phyloP scores from a whole-genome alignment of 2,888 invertebrate genomes.

The Drosophila parthenogenetica region DNA sequence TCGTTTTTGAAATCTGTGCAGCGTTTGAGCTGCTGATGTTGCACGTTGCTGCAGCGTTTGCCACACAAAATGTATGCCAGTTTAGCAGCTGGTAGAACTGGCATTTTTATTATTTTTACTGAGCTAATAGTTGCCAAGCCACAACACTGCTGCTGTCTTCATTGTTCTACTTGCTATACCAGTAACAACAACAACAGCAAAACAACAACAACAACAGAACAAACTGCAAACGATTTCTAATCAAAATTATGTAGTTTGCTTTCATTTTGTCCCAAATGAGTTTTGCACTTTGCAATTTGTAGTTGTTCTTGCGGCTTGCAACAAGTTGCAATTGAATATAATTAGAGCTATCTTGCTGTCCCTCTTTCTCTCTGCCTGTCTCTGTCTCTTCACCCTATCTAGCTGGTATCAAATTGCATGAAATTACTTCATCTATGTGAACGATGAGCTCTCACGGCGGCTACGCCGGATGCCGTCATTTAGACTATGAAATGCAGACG shows the following conservation, averaged over 20 bases:
- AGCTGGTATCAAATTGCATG: conserved; percentile 50
- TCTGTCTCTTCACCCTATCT: not conserved
- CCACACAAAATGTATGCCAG: conserved; percentile 57
- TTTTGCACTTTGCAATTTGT: conserved; percentile 56
- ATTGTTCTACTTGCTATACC: conserved; percentile 67
- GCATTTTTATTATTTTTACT: conserved; percentile 74
- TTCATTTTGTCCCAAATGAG: conserved; percentile 74
- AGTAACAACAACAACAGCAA: not conserved
- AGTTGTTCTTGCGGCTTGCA: conserved; percentile 44
- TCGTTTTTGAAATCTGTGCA: conserved; percentile 13
- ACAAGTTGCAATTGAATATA: conserved; percentile 66
- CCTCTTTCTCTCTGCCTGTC: not conserved
- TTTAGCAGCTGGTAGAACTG: conserved; percentile 27
- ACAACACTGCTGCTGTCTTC: conserved; percentile 32
- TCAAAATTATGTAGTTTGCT: conserved; percentile 59
- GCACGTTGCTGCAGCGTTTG: conserved; percentile 14
- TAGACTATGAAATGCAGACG: conserved; percentile 51
- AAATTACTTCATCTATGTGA: conserved; percentile 69
- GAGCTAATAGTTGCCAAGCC: conserved; percentile 57
- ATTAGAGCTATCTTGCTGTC: conserved; percentile 56
- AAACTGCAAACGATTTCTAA: conserved; percentile 38
- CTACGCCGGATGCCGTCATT: conserved; percentile 75
- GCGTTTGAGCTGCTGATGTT: conserved; percentile 19
- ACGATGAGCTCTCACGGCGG: conserved; percentile 43
- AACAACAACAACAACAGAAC: no score